Conservation (phyloP, 2,888 invertebrate species). For the Achlya flavicornis region DNA sequence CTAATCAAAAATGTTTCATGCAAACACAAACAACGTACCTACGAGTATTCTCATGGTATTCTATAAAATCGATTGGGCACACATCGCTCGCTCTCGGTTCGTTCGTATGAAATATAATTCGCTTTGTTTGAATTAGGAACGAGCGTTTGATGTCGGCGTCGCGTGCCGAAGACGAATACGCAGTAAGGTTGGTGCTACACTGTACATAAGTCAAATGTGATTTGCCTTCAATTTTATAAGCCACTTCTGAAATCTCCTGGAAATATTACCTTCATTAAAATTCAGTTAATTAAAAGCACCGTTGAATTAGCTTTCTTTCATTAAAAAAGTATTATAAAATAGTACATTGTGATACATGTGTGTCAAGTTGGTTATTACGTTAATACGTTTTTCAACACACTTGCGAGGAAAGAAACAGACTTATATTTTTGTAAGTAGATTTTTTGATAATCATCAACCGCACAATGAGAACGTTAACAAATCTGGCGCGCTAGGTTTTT, state of each 20-base stretch:
- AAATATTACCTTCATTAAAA: too few relatives aligned
- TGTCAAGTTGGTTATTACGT: too few relatives aligned
- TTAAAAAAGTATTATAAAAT: background rate
- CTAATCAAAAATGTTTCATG: slow-evolving; percentile 62
- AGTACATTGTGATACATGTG: too few relatives aligned
- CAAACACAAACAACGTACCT: slow-evolving; percentile 36
- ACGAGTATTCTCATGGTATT: slow-evolving; percentile 49
- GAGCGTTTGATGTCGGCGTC: slow-evolving; percentile 56
- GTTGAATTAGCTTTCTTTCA: background rate
- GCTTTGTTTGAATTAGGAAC: slow-evolving; percentile 55
- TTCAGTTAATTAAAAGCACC: too few relatives aligned
- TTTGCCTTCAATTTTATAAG: background rate
- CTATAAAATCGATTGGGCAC: slow-evolving; percentile 66
- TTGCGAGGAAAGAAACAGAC: too few relatives aligned
- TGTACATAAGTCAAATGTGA: slow-evolving; percentile 10
- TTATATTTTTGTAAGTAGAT: too few relatives aligned
- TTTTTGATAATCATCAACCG: too few relatives aligned
- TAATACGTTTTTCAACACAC: too few relatives aligned
- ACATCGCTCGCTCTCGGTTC: slow-evolving; percentile 30
- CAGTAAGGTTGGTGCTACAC: slow-evolving; percentile 37
- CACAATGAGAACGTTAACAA: too few relatives aligned
- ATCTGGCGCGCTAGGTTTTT: too few relatives aligned
- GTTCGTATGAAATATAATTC: slow-evolving; percentile 32
- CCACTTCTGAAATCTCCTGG: background rate
- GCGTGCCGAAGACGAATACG: slow-evolving; percentile 56